A percentile compares a stretch with the other conserved stretches of the same genome.
These are phyloP conservation scores for Harpagoxenus sublaevis DNA, from an alignment of 2,888 invertebrate genomes.

Conservation along the genomic window DNA sequence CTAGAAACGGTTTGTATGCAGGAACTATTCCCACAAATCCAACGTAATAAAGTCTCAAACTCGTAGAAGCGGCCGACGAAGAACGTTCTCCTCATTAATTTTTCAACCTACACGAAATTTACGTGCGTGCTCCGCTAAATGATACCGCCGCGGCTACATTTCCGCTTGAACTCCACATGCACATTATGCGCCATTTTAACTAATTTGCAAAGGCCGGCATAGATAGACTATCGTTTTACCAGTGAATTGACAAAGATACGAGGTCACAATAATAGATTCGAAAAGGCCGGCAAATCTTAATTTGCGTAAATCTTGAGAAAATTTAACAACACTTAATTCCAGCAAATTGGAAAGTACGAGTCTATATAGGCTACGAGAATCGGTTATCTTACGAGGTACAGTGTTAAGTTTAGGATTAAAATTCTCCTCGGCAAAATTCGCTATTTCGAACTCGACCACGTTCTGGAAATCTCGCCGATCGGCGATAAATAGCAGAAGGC, in stretches of 20 bases:
- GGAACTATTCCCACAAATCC: slow-evolving; percentile 29
- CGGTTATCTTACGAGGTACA: not conserved
- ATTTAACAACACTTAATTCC: not conserved
- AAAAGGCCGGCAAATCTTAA: not conserved
- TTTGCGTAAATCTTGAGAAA: not conserved
- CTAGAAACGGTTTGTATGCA: not conserved
- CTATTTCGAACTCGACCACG: slow-evolving; percentile 54
- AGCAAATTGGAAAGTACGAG: not conserved
- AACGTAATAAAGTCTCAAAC: slow-evolving; percentile 37
- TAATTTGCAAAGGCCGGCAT: not conserved
- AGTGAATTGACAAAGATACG: not conserved
- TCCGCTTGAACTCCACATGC: not conserved
- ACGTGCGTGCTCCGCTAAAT: slow-evolving; percentile 25
- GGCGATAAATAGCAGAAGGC: slow-evolving; percentile 51
- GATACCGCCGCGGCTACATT: not conserved
- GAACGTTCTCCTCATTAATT: slow-evolving; percentile 33
- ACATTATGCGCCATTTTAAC: slow-evolving; percentile 16
- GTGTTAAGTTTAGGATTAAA: slow-evolving; percentile 35
- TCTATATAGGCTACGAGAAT: not conserved
- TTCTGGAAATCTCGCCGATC: slow-evolving; percentile 39
- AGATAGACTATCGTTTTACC: not conserved
- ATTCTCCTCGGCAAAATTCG: slow-evolving; percentile 37
- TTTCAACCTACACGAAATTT: slow-evolving; percentile 34
- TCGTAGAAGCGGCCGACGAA: not conserved
- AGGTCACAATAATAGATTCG: not conserved